phyloP scores from a whole-genome alignment of 2,888 invertebrate genomes.

The Leuctra nigra region DNA sequence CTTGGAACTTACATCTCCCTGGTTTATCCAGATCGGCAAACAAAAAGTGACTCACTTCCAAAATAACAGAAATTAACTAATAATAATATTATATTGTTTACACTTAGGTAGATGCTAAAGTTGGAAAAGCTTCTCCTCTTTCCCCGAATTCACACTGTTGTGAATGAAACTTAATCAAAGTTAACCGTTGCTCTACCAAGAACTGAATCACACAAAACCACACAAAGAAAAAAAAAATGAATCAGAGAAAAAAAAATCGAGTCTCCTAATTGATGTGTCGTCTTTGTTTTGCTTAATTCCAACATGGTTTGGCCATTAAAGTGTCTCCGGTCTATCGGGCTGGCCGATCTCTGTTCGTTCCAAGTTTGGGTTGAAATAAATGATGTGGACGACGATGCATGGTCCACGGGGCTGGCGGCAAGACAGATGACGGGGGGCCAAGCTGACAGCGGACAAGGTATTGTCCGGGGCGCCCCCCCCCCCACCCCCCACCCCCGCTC shows the following conservation, averaged over 20 bases:
- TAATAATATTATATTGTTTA: too few species aligned
- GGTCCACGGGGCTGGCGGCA: background rate
- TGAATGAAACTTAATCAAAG: too few species aligned
- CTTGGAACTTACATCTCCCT: too few species aligned
- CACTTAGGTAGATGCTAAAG: too few species aligned
- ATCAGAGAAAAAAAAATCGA: background rate
- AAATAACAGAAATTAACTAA: too few species aligned
- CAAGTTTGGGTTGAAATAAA: conserved; percentile 24
- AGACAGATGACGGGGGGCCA: conserved; percentile 25
- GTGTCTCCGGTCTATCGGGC: conserved; percentile 52
- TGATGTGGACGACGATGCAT: conserved; percentile 28
- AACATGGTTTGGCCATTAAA: conserved; percentile 66
- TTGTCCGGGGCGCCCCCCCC: conserved; percentile 28
- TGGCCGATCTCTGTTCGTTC: conserved; percentile 27
- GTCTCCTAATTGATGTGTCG: conserved; percentile 57
- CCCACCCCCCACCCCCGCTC: background rate
- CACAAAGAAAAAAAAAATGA: background rate
- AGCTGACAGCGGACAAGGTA: conserved; percentile 31
- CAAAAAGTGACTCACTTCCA: too few species aligned
- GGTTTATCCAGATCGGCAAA: too few species aligned
- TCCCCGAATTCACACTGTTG: too few species aligned
- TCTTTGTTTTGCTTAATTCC: conserved; percentile 62
- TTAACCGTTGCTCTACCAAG: background rate
- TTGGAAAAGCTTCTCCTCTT: too few species aligned
- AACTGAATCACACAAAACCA: background rate